A percentile compares a stretch with the other conserved stretches of the same genome.
phyloP scores from a whole-genome alignment of 2,113 vertebrate species.

The Canis aureus region DNA sequence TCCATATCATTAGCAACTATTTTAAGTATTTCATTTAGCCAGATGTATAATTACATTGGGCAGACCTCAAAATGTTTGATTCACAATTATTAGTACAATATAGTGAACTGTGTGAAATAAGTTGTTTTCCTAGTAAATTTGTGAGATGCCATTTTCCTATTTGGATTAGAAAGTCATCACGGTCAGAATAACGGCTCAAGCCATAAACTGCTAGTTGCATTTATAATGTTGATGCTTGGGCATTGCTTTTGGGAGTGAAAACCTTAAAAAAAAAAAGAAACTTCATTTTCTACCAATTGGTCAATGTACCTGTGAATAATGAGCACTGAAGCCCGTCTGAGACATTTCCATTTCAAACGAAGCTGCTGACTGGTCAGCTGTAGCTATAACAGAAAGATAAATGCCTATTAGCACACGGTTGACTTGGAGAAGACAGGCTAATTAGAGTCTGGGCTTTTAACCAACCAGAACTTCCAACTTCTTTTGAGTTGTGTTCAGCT shows the following conservation, averaged over 20 bases:
- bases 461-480: neutral
- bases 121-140: neutral
- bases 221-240: neutral
- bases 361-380: conserved; percentile 92
- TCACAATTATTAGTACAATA: neutral
- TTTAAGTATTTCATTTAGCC: neutral
- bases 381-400: conserved; percentile 88
- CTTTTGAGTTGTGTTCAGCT: neutral
- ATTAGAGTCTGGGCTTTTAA: neutral
- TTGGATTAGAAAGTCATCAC: neutral
- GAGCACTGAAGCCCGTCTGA: conserved; percentile 97
- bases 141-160: neutral
- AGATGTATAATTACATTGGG: neutral
- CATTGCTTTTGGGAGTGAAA: neutral
- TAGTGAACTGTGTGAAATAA: neutral
- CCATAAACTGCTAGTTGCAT: neutral
- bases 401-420: neutral
- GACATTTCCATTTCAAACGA: conserved; percentile 99
- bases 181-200: neutral
- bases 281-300: neutral
- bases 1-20: neutral
- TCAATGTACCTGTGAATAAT: conserved; percentile 92
- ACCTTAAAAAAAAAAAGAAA: neutral
- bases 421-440: no score
- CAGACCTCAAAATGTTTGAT: neutral